These are phyloP conservation scores for Bombyx mori DNA, from an alignment of 1,140 invertebrate species.

Conservation along the genomic window DNA sequence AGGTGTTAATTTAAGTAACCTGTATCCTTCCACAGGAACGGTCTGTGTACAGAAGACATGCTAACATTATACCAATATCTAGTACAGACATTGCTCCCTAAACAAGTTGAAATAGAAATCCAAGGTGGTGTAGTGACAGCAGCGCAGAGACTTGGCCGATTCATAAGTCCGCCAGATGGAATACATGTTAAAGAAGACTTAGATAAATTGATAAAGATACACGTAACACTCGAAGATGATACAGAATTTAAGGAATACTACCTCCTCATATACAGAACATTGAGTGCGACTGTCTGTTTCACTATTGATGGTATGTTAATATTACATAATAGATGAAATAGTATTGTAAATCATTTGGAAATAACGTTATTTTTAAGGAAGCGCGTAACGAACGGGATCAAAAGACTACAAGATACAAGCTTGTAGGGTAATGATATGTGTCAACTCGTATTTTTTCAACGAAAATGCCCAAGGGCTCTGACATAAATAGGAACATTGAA, in stretches of 20 bases:
- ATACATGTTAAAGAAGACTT: constrained; percentile 75
- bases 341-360: too few relatives aligned
- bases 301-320: constrained; percentile 76
- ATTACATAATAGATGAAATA: too few relatives aligned
- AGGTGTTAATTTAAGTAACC: not conserved
- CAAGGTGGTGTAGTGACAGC: constrained; percentile 73
- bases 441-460: too few relatives aligned
- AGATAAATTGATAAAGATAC: constrained; percentile 81
- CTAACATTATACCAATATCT: constrained; percentile 88
- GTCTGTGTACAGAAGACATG: constrained; percentile 85
- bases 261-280: constrained; percentile 83
- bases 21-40: constrained; percentile 77
- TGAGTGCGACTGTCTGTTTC: constrained; percentile 85
- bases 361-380: too few relatives aligned
- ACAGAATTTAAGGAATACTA: constrained; percentile 76
- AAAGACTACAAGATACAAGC: too few relatives aligned
- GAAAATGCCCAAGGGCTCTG: not conserved
- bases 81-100: constrained; percentile 80
- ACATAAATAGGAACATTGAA: constrained; percentile 1
- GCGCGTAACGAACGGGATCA: too few relatives aligned
- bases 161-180: constrained; percentile 52
- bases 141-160: constrained; percentile 54
- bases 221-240: constrained; percentile 74
- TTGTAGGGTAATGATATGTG: too few relatives aligned
- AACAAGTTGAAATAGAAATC: constrained; percentile 81